A percentile compares a stretch with the other conserved stretches of the same genome.
Conservation (phyloP, 2,888 invertebrate genomes). For the Watsonalla binaria region DNA sequence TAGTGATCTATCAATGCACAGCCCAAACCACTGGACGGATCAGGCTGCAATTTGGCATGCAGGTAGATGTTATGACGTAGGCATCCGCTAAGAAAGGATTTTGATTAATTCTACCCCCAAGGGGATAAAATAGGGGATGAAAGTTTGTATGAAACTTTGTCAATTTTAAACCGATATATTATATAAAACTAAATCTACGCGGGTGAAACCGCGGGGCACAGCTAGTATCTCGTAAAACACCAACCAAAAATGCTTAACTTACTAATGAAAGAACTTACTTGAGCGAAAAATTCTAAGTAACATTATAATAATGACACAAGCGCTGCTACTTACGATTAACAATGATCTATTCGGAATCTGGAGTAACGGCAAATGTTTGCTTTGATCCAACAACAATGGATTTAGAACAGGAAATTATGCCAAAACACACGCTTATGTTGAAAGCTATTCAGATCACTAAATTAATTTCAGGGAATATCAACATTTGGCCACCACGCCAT, state of each 20-base stretch:
- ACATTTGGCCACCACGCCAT: conserved; percentile 19
- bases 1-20: too few relatives aligned
- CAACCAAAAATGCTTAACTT: not conserved
- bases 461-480: conserved; percentile 23
- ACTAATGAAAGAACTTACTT: conserved; percentile 34
- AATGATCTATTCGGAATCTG: conserved; percentile 32
- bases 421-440: conserved; percentile 42
- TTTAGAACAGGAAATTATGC: conserved; percentile 52
- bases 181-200: too few relatives aligned
- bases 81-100: too few relatives aligned
- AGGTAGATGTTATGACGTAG: too few relatives aligned
- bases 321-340: conserved; percentile 15
- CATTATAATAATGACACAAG: conserved; percentile 44
- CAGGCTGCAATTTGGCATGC: too few relatives aligned
- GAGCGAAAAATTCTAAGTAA: conserved; percentile 47
- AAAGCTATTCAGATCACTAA: conserved; percentile 37
- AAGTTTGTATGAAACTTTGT: too few relatives aligned
- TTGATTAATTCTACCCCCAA: too few relatives aligned
- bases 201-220: too few relatives aligned
- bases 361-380: conserved; percentile 40
- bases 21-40: too few relatives aligned
- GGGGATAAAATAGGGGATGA: too few relatives aligned
- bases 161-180: too few relatives aligned
- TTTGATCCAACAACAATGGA: conserved; percentile 36
- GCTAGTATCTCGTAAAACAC: not conserved